Conservation (phyloP, 2,113 vertebrate species). For the Morone chrysops region DNA sequence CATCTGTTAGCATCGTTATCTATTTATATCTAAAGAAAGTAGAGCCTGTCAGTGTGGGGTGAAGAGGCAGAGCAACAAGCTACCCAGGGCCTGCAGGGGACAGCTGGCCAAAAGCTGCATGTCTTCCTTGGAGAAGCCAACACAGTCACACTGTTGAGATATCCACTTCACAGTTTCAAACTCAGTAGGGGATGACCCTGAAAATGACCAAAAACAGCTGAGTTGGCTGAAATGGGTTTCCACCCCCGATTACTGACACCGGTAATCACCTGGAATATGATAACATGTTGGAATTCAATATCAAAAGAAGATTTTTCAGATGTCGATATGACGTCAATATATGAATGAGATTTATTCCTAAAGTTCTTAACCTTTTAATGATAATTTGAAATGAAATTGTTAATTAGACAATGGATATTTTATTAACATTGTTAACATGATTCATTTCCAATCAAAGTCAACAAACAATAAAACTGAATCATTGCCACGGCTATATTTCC, state of each 20-base stretch:
- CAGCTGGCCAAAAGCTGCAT: constrained; percentile 72
- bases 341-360: background rate
- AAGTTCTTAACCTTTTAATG: background rate
- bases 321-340: background rate
- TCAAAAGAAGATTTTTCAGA: background rate
- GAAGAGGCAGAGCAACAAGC: constrained; percentile 72
- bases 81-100: constrained; percentile 58
- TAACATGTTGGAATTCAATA: background rate
- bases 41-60: constrained; percentile 78
- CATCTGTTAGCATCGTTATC: constrained; percentile 84
- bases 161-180: constrained; percentile 9
- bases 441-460: background rate
- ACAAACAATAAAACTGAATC: background rate
- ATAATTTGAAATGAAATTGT: background rate
- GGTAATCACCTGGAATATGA: too few relatives aligned
- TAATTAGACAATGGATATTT: background rate
- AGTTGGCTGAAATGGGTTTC: background rate
- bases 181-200: background rate
- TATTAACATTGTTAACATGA: background rate
- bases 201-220: constrained; percentile 36
- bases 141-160: background rate
- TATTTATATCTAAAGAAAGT: constrained; percentile 86
- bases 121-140: constrained; percentile 33
- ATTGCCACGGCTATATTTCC: background rate
- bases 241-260: too few relatives aligned